Evolutionary conservation across 1,140 invertebrate species (phyloP).

Genomic region (Holotrichia oblita): DNA sequence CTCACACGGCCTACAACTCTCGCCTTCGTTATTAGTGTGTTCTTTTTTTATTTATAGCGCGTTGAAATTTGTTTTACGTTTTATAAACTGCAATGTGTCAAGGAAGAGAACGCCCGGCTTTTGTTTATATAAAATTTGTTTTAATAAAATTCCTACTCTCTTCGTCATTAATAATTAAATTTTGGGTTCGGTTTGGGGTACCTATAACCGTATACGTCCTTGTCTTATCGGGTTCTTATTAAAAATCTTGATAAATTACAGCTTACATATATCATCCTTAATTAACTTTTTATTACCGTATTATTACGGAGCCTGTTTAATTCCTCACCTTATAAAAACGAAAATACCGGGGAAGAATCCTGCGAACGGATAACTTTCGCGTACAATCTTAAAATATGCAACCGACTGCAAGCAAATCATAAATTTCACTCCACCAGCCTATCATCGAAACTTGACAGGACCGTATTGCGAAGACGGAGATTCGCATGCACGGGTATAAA

Average conservation of each 20-base stretch:
- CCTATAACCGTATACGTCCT: too few species aligned
- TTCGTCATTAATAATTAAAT: too few species aligned
- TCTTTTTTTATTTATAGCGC: neutral
- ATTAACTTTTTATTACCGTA: constrained; percentile 2
- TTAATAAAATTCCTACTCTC: too few species aligned
- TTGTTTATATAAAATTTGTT: too few species aligned
- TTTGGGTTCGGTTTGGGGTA: too few species aligned
- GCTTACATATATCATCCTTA: neutral
- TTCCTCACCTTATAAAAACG: neutral
- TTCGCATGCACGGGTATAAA: too few species aligned
- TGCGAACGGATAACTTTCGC: neutral
- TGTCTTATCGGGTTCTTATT: neutral
- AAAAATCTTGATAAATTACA: neutral
- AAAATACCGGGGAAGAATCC: neutral
- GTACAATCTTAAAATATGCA: neutral
- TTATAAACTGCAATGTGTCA: too few species aligned
- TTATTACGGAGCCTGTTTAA: neutral
- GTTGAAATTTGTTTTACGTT: too few species aligned
- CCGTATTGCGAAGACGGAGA: neutral
- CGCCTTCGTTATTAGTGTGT: neutral
- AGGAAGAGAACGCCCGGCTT: too few species aligned
- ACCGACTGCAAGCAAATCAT: neutral
- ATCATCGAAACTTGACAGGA: constrained; percentile 7
- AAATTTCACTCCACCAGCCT: neutral
- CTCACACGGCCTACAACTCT: neutral